phyloP scores from a whole-genome alignment of 2,888 invertebrate genomes.

The Diplolepis rosae region DNA sequence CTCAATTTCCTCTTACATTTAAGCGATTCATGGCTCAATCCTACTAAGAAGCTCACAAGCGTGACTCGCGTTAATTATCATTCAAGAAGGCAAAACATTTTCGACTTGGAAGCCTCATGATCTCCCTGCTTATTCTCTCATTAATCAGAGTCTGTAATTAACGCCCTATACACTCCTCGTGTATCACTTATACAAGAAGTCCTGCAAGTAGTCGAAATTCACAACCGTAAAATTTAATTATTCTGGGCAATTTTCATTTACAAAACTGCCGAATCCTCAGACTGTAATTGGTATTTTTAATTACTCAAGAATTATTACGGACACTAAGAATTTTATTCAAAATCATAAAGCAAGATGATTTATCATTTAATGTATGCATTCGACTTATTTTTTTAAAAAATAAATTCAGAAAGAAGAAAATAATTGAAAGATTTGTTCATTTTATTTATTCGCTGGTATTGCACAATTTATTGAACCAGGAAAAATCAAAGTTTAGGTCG shows the following conservation, averaged over 20 bases:
- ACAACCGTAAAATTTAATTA: slow-evolving; percentile 9
- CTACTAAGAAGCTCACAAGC: slow-evolving; percentile 35
- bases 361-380: too few relatives aligned
- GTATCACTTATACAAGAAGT: slow-evolving; percentile 38
- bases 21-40: slow-evolving; percentile 25
- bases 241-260: not conserved
- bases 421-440: too few relatives aligned
- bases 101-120: slow-evolving; percentile 30
- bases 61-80: slow-evolving; percentile 44
- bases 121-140: slow-evolving; percentile 39
- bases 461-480: not conserved
- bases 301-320: too few relatives aligned
- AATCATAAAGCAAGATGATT: too few relatives aligned
- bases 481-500: too few relatives aligned
- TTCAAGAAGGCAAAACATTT: slow-evolving; percentile 37
- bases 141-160: slow-evolving; percentile 47
- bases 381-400: too few relatives aligned
- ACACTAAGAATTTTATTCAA: too few relatives aligned
- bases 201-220: not conserved
- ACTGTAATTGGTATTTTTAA: not conserved
- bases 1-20: not conserved
- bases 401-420: too few relatives aligned
- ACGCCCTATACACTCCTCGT: slow-evolving; percentile 37
- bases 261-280: not conserved
- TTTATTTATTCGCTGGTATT: too few relatives aligned